Evolutionary conservation across 1,140 invertebrate genomes (phyloP), one percentile per base, ranked within the genome.

Genomic region (Chymomyza costata): DNA sequence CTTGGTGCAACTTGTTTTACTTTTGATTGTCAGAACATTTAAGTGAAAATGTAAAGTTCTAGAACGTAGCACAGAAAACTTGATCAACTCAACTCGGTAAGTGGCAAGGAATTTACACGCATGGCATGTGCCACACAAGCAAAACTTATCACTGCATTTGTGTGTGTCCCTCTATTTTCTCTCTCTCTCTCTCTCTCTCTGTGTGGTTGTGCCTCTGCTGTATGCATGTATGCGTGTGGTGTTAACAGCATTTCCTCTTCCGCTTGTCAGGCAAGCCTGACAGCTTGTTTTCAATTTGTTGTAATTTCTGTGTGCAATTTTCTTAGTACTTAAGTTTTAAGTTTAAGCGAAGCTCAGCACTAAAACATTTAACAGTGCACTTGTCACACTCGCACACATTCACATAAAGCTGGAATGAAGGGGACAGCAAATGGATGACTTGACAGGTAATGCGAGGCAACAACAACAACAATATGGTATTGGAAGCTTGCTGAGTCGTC

Each of bases 21-120:
- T 76, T 80, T 71, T 76, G 73, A 76, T 71, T 78, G 71, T 59
- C 53, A 61, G 61, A 34, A 52, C 65, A 61, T 65, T 76, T 76
- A 68, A 73, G 69, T 76, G 71, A 69, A 45, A 65, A 70, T 78
- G 51, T 53, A 66, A 71, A 76, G 57, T 78, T 78, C 32, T 41
- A n/a, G 59, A 21, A 32, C 45, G 14, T 34, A n/a, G n/a, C n/a
- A n/a, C n/a, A n/a, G n/a, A n/a, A n/a, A 62, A 57, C 41, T 76
- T 74, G 55, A 76, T 76, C 70, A 55, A 62, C 21, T 25, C 21
- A 25, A 25, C 21, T 5, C 8, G 21, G 76, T 66, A 78, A 76
- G 71, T 76, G 73, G 73, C 62, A 51, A 59, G 39, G 54, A 66
- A 64, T 71, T 67, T 66, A 53, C 40, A 44, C 18, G 18, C 73